phyloP scores from a whole-genome alignment of 1,140 invertebrate species.

The Magallana angulata region DNA sequence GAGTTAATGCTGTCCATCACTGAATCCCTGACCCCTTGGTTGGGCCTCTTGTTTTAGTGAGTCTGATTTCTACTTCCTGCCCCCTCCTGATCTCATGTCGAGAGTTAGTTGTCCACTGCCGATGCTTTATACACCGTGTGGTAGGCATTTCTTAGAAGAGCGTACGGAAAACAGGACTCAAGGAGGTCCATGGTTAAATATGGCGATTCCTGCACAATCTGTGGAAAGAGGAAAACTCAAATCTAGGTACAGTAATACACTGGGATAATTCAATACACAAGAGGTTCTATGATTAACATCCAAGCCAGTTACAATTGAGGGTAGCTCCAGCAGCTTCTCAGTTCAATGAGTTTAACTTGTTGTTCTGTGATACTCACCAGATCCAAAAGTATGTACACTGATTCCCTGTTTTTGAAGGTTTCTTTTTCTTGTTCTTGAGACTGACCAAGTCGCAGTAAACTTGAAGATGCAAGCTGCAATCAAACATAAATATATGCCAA shows the following conservation, averaged over 20 bases:
- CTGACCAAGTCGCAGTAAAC: conserved; percentile 94
- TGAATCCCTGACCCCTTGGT: too few relatives aligned
- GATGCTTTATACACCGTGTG: conserved; percentile 79
- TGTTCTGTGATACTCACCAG: conserved; percentile 79
- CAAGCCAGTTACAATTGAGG: too few relatives aligned
- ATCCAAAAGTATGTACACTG: conserved; percentile 96
- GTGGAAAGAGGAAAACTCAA: conserved; percentile 25
- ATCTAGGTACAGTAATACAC: too few relatives aligned
- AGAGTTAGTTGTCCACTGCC: conserved; percentile 44
- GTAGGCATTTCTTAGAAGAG: conserved; percentile 96
- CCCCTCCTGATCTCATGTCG: too few relatives aligned
- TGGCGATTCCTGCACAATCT: conserved; percentile 98
- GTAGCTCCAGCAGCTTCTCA: too few relatives aligned
- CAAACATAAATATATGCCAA: conserved; percentile 17
- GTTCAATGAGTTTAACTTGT: too few relatives aligned
- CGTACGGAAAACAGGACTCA: conserved; percentile 98
- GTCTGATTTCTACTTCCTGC: too few relatives aligned
- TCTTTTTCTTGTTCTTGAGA: conserved; percentile 93
- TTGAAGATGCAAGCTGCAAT: conserved; percentile 92
- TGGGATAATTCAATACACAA: too few relatives aligned
- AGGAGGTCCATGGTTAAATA: conserved; percentile 98
- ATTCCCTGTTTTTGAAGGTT: conserved; percentile 94
- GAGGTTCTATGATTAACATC: too few relatives aligned
- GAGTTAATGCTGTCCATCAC: too few relatives aligned
- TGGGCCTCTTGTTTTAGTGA: too few relatives aligned